Evolutionary conservation across 2,888 invertebrate species (phyloP).

Genomic region (Brassicogethes aeneus): DNA sequence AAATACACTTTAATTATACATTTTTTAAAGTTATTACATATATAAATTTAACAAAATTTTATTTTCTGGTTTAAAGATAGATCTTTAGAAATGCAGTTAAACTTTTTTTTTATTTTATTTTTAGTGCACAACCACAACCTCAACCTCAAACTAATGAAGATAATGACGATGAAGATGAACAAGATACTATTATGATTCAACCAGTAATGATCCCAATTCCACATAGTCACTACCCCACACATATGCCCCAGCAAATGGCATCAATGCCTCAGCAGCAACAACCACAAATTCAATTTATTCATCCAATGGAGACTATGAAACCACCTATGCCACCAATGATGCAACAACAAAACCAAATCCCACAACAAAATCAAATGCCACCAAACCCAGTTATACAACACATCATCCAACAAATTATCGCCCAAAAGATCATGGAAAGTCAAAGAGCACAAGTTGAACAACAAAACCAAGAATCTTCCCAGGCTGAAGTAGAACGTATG

Average conservation of each 20-base stretch:
- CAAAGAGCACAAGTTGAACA: slow-evolving; percentile 31
- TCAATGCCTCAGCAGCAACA: slow-evolving; percentile 18
- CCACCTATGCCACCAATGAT: slow-evolving; percentile 39
- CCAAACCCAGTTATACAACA: slow-evolving; percentile 41
- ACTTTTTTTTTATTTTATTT: too few species aligned
- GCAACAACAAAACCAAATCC: slow-evolving; percentile 22
- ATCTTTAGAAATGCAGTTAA: too few species aligned
- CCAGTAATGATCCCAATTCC: slow-evolving; percentile 40
- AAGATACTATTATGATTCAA: slow-evolving; percentile 40
- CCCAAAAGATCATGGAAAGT: slow-evolving; percentile 36
- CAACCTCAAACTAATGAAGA: slow-evolving; percentile 16
- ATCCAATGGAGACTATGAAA: slow-evolving; percentile 47
- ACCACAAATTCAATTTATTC: slow-evolving; percentile 32
- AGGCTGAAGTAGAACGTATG: slow-evolving; percentile 20
- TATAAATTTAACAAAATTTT: too few species aligned
- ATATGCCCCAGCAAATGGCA: slow-evolving; percentile 36
- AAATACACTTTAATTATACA: too few species aligned
- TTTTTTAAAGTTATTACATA: too few species aligned
- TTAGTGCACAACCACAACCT: slow-evolving; percentile 19
- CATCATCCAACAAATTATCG: slow-evolving; percentile 40
- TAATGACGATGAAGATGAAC: slow-evolving; percentile 27
- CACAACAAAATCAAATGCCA: slow-evolving; percentile 25
- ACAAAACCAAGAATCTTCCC: slow-evolving; percentile 26
- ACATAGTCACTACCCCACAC: slow-evolving; percentile 34
- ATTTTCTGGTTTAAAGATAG: too few species aligned